phyloP scores from a whole-genome alignment of 2,113 vertebrate species.

The Podilymbus podiceps region DNA sequence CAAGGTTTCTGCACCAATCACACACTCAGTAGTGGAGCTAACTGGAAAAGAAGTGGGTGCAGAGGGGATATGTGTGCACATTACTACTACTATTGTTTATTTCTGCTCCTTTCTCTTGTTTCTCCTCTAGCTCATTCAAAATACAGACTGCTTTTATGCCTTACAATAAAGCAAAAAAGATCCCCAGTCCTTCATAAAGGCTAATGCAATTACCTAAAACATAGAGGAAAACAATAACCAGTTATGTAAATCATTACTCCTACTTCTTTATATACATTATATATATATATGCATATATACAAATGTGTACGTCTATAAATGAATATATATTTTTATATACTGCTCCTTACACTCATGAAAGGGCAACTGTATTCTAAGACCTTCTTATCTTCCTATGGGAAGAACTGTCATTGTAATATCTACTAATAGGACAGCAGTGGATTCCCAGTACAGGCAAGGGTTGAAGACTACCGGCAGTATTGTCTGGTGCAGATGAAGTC shows the following conservation, averaged over 20 bases:
- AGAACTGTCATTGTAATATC: not conserved
- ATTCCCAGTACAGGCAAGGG: not conserved
- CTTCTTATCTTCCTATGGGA: not conserved
- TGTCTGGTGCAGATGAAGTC: not conserved
- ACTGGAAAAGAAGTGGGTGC: not conserved
- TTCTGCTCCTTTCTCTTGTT: not conserved
- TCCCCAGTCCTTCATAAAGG: not conserved
- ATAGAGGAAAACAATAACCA: not conserved
- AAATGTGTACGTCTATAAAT: not conserved
- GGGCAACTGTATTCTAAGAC: not conserved
- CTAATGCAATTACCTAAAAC: not conserved
- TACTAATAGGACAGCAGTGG: not conserved
- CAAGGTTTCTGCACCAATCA: not conserved
- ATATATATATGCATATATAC: not conserved
- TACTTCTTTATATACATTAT: not conserved
- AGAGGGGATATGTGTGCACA: not conserved
- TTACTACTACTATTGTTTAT: not conserved
- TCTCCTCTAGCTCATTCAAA: not conserved
- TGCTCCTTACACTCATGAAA: not conserved
- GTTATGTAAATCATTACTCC: not conserved
- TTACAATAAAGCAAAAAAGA: not conserved
- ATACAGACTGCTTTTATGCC: not conserved
- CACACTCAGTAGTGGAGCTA: not conserved
- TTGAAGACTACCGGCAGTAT: not conserved
- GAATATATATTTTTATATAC: not conserved